phyloP scores from a whole-genome alignment of 2,113 vertebrate species.

The Clinocottus analis region DNA sequence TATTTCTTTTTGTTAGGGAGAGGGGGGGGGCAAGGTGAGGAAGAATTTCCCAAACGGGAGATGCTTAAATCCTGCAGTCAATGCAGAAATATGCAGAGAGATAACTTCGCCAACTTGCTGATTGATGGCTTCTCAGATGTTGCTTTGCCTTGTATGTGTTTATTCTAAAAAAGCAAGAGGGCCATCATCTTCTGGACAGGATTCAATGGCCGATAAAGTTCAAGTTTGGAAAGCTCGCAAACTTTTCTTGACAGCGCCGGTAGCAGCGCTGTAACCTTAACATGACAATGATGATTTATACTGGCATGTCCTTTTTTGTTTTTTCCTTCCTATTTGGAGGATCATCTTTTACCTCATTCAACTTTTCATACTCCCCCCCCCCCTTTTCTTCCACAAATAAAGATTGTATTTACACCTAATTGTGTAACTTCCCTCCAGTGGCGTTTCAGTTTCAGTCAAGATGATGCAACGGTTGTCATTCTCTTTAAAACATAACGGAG shows the following conservation, averaged over 20 bases:
- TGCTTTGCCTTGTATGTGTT: slow-evolving; percentile 54
- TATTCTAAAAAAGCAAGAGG: slow-evolving; percentile 13
- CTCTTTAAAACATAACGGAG: neutral
- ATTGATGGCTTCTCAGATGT: slow-evolving; percentile 15
- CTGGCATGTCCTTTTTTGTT: neutral
- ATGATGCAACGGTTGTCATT: slow-evolving; percentile 9
- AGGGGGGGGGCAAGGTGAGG: slow-evolving; percentile 4
- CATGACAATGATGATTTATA: slow-evolving; percentile 1
- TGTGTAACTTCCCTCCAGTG: slow-evolving; percentile 8
- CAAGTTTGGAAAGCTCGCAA: neutral
- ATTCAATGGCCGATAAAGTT: slow-evolving; percentile 17
- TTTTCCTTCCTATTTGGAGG: neutral
- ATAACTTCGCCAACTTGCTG: slow-evolving; percentile 23
- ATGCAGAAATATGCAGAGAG: neutral
- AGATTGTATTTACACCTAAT: neutral
- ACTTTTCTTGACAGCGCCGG: slow-evolving; percentile 10
- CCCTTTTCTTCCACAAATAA: neutral
- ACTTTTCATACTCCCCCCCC: neutral
- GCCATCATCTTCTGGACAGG: neutral
- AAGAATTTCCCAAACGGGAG: slow-evolving; percentile 23
- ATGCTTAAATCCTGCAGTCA: slow-evolving; percentile 12
- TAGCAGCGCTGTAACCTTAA: slow-evolving; percentile 9
- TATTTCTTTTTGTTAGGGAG: slow-evolving; percentile 15
- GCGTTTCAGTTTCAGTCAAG: slow-evolving; percentile 19
- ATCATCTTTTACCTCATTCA: neutral